Evolutionary conservation across 1,140 invertebrate species (phyloP).

Genomic region (Lepidurus apus): DNA sequence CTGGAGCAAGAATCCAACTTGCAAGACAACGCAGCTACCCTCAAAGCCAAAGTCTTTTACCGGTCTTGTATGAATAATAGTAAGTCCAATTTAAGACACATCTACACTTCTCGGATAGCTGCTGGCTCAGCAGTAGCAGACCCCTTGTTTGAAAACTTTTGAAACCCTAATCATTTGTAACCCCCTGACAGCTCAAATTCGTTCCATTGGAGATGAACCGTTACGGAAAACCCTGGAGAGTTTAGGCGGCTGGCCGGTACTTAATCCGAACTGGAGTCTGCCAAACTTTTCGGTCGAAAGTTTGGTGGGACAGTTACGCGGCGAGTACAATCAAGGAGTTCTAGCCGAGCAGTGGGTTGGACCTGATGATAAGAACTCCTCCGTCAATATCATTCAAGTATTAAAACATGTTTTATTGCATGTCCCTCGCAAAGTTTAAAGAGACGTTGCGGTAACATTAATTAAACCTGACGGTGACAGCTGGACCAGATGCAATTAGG

Average conservation of each 20-base stretch:
- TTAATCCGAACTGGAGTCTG: slow-evolving; percentile 55
- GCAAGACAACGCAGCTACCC: slow-evolving; percentile 63
- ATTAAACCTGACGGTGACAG: slow-evolving; percentile 45
- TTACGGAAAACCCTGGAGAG: slow-evolving; percentile 54
- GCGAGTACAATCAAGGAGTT: slow-evolving; percentile 66
- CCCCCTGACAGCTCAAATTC: slow-evolving; percentile 57
- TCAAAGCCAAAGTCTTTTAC: slow-evolving; percentile 78
- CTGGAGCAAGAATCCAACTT: slow-evolving; percentile 61
- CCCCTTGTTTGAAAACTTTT: slow-evolving; percentile 1
- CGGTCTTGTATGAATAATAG: slow-evolving; percentile 79
- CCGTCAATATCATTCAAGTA: slow-evolving; percentile 78
- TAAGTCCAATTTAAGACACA: slow-evolving; percentile 53
- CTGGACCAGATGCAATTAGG: slow-evolving; percentile 74
- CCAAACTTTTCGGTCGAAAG: slow-evolving; percentile 55
- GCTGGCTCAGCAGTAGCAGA: neutral
- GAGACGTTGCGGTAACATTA: neutral
- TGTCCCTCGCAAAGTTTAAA: neutral
- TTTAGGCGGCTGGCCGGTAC: slow-evolving; percentile 73
- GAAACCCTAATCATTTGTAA: neutral
- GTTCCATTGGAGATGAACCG: slow-evolving; percentile 59
- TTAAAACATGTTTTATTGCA: neutral
- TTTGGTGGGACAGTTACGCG: slow-evolving; percentile 61
- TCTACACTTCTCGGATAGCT: neutral
- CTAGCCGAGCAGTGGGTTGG: slow-evolving; percentile 74
- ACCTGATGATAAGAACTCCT: slow-evolving; percentile 78